Evolutionary conservation across 2,113 vertebrate species (phyloP), one percentile per base, ranked within the genome.

Genomic region (Podarcis muralis): DNA sequence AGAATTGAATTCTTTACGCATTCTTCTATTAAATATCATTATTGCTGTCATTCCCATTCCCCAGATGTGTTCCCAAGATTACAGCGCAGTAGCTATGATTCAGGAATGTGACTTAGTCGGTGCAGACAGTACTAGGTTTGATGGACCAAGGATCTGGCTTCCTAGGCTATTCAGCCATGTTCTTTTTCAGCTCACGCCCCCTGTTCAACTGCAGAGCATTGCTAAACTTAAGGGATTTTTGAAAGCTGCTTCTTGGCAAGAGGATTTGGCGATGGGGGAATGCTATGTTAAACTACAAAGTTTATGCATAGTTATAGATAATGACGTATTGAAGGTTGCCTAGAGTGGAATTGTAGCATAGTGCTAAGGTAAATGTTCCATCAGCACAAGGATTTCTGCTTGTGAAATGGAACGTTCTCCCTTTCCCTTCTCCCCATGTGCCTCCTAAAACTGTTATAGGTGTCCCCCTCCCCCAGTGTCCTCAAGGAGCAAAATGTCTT

Each of bases 1-100:
- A 81, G 16, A 20, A 62, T 18, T 72, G 53, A 74, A 75, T 89
- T 93, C 94, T 81, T 92, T 81, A 30, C 59, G 22, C 22, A 66
- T 82, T 22, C 18, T 81, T 65, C 22, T 11, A 66, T 62, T 22
- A 15, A 53, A 37, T 12, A 27, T 23, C 3, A 12, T 25, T 35
- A 65, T 81, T 81, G 48, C 48, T 30, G 57, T 25, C 59, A 81
- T 62, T 35, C 79, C 53, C 79, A 35, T 62, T 23, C 22, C 22
- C 59, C 53, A 81, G 20, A 35, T 62, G 79, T 53, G 18, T 16
- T 32, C 30, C 79, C 53, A 9, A 62, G n/a, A 22, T 80, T 80
- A 32, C 16, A 30, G 30, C 1, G 20, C 30, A 62, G n/a, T 57
- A 32, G n/a, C 48, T 9, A n/a, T n/a, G 53, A 40, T 30, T 13